These are phyloP conservation scores for Ceraclea dissimilis DNA, from an alignment of 2,888 invertebrate species.

Conservation along the genomic window DNA sequence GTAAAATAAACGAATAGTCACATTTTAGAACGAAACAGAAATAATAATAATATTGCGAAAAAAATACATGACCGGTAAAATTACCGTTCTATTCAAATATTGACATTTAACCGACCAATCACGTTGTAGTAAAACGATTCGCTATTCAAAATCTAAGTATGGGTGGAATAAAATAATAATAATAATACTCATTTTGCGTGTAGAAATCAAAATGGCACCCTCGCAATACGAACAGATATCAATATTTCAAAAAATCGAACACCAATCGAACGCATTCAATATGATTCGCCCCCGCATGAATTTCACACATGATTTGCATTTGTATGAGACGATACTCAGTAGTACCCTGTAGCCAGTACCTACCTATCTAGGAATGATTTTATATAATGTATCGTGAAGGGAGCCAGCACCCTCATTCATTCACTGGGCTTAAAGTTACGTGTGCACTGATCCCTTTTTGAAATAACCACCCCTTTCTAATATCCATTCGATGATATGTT, in stretches of 20 bases:
- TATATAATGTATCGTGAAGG: not conserved
- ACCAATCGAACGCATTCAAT: conserved; percentile 17
- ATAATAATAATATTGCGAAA: too few relatives aligned
- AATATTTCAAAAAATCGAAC: conserved; percentile 8
- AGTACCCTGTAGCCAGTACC: not conserved
- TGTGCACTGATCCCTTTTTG: not conserved
- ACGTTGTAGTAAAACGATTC: too few relatives aligned
- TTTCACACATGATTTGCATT: conserved; percentile 21
- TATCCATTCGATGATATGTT: not conserved
- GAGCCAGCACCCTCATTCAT: not conserved
- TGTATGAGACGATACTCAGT: conserved; percentile 4
- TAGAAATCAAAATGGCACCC: conserved; percentile 9
- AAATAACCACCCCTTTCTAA: not conserved
- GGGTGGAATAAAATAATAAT: too few relatives aligned
- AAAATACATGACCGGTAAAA: too few relatives aligned
- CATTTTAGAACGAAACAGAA: too few relatives aligned
- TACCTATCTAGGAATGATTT: not conserved
- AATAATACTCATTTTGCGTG: not conserved
- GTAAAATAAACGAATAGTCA: too few relatives aligned
- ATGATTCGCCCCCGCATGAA: conserved; percentile 14
- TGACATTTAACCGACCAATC: too few relatives aligned
- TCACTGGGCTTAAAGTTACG: not conserved
- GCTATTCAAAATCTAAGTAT: too few relatives aligned
- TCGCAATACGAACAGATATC: not conserved
- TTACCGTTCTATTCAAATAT: too few relatives aligned